phyloP scores from a whole-genome alignment of 2,113 vertebrate genomes.

The Eira barbara region DNA sequence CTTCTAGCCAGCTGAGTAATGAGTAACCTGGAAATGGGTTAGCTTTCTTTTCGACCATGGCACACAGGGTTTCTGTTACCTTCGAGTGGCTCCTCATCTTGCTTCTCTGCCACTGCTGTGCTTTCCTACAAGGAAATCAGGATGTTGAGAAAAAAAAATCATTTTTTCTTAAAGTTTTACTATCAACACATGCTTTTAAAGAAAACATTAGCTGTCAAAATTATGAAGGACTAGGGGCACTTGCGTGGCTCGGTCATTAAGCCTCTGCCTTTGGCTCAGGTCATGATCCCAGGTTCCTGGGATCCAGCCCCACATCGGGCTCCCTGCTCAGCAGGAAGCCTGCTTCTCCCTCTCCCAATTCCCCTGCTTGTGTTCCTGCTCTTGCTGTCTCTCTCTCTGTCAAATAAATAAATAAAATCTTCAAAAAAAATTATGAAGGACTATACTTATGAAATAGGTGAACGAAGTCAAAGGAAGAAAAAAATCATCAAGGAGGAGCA shows the following conservation, averaged over 20 bases:
- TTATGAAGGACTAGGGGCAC: not conserved
- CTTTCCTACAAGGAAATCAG: slow-evolving; percentile 36
- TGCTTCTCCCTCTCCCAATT: too few species aligned
- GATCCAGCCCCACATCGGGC: too few species aligned
- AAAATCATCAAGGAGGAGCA: not conserved
- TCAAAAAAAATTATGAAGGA: not conserved
- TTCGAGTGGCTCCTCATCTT: slow-evolving; percentile 37
- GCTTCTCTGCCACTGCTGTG: not conserved
- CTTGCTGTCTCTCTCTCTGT: too few species aligned
- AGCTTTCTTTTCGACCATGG: not conserved
- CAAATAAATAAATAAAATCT: too few species aligned
- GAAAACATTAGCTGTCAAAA: slow-evolving; percentile 1
- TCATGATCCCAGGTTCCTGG: too few species aligned
- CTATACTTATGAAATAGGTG: not conserved
- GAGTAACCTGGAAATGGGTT: not conserved
- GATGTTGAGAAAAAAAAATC: not conserved
- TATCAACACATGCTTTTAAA: not conserved
- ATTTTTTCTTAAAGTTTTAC: not conserved
- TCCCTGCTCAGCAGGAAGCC: too few species aligned
- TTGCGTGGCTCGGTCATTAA: too few species aligned
- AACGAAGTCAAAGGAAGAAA: not conserved
- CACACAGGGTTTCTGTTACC: slow-evolving; percentile 1
- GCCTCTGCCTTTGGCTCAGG: too few species aligned
- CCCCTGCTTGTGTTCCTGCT: too few species aligned
- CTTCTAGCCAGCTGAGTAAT: not conserved